Evolutionary conservation across 2,797 vertebrate genomes (phyloP), one percentile per base, ranked within the genome.

Genomic region (Arctocebus calabarensis): DNA sequence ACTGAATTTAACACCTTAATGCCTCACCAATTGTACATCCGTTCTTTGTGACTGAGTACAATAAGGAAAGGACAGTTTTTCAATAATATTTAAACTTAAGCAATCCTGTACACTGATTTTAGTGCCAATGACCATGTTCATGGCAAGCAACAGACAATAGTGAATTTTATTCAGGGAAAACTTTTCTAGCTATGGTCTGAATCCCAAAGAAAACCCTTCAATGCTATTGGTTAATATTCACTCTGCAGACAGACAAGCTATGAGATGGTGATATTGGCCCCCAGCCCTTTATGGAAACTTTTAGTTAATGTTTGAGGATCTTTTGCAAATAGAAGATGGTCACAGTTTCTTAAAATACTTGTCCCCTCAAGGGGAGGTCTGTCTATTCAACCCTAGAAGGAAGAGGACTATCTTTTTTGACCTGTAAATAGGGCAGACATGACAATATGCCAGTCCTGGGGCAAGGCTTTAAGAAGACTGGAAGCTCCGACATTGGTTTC

Each of bases 251-350:
- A 34, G 23, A 27, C 19, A 57, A n/a, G 48, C 32, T 73, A 5
- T 7, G 25, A 0, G 8, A 3, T 5, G 3, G 20, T 1, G 10
- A 3, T 9, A 7, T 0, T 23, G 11, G 40, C 6, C 37, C 27
- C 16, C 32, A 57, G 40, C 4, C 57, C n/a, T 10, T 17, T 32
- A 71, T 8, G 11, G 71, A 27, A 23, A 87, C 71, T 90, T 85
- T 25, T 34, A 78, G 10, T 43, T 37, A 43, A 34, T 13, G 20
- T 83, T 74, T 71, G 84, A 75, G 52, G 34, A 57, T 37, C 52
- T 70, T 16, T 55, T 78, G 20, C 37, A 88, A 90, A 22, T 8
- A 45, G 17, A 85, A 91, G 25, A 68, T 34, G n/a, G 43, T 29
- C 70, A 29, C 29, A 79, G 45, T 68, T 71, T 84, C 22, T 79